Base-by-base conservation (phyloP, 2,113 vertebrate genomes). In the Oostethus manadensis region DNA sequence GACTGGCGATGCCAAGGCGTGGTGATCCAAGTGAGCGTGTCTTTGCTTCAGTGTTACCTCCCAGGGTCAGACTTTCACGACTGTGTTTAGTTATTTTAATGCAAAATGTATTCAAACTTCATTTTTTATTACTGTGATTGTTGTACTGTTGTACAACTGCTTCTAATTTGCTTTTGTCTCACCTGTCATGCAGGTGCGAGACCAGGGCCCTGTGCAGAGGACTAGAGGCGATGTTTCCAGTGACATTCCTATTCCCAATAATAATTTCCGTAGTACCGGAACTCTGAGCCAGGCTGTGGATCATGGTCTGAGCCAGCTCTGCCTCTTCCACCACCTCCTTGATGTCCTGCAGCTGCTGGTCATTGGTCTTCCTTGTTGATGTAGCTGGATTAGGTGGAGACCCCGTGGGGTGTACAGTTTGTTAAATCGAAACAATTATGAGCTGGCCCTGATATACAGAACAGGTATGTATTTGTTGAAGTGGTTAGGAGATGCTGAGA, bases 21-120 rank as follows among this genome's bases (percentile, higher is more conserved):
- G 97, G 97, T 0, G 97, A 99, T 60, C 96, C 97, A 77, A 96
- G 86, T 2, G 94, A 85, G n/a, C 95, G 90, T 48, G 94, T 86
- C 77, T 98, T 98, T 15, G 69, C 71, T 0, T 88, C 86, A n/a
- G 42, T 11, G 40, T 68, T 79, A 40, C 60, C 14, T 22, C 66
- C 56, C 21, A n/a, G 15, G 59, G 73, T 81, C 61, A 84, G 42
- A 71, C 42, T 76, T 58, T 88, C 86, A 4, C 0, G 60, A 62
- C 83, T 87, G 58, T 48, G 55, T 1, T 2, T 7, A 33, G 11
- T 22, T 48, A 20, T 48, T 5, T 46, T 58, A 10, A 53, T 18
- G 17, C 53, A 33, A 35, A 38, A 50, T 57, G 51, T n/a, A 21
- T 58, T n/a, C 15, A 45, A 51, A 35, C 48, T 21, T 42, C 10